Percentiles rank a stretch among this genome's conserved stretches.
phyloP scores from a whole-genome alignment of 2,888 invertebrate species.

The Resseliella maxima region DNA sequence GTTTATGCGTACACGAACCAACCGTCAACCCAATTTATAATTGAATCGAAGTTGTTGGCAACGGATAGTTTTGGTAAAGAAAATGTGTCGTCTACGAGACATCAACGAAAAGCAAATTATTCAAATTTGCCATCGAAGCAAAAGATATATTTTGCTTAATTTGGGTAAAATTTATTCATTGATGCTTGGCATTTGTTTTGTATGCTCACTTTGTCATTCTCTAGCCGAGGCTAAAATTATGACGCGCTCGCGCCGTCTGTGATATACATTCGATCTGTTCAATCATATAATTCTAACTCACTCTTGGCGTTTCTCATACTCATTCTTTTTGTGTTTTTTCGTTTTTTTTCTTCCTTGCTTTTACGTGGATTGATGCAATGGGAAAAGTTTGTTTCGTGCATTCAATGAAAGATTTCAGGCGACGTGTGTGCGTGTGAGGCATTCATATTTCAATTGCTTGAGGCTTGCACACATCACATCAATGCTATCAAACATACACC shows the following conservation, averaged over 20 bases:
- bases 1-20: neutral
- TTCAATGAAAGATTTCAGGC: neutral
- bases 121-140: constrained; percentile 20
- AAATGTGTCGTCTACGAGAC: neutral
- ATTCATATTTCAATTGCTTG: constrained; percentile 32
- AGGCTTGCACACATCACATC: neutral
- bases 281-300: neutral
- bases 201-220: constrained; percentile 12
- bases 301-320: neutral
- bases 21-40: constrained; percentile 22
- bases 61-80: neutral
- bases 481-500: neutral
- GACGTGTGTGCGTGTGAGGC: neutral
- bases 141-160: neutral
- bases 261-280: neutral
- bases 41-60: neutral
- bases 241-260: neutral
- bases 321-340: neutral
- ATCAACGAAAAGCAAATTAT: neutral
- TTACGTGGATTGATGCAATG: neutral
- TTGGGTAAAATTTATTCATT: constrained; percentile 30
- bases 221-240: neutral
- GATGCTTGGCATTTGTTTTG: neutral
- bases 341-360: neutral
- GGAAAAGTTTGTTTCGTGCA: neutral